phyloP scores from a whole-genome alignment of 2,797 vertebrate genomes.

The Microhierax caerulescens region DNA sequence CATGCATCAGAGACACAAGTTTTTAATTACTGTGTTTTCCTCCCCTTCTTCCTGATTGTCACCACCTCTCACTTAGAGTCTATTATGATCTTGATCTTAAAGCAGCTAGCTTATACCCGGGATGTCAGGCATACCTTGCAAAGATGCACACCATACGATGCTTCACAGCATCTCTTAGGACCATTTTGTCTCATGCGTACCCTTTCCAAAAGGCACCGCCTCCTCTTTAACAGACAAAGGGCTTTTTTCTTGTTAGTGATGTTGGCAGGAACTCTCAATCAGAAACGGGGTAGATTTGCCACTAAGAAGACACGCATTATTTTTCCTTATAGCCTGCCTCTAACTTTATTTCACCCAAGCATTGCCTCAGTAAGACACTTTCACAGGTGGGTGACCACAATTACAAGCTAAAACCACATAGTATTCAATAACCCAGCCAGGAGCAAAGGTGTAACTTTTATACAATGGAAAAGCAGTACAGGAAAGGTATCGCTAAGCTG shows the following conservation, averaged over 20 bases:
- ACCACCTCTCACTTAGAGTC: neutral
- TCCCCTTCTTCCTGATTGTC: neutral
- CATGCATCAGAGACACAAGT: neutral
- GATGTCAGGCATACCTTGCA: neutral
- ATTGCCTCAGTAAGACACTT: neutral
- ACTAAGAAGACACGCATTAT: neutral
- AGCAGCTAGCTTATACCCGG: neutral
- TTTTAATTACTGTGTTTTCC: neutral
- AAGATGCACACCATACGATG: fast-evolving
- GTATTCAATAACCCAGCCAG: neutral
- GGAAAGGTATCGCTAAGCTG: neutral
- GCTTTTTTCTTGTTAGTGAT: neutral
- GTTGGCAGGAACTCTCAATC: neutral
- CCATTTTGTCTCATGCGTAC: neutral
- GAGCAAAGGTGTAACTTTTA: neutral
- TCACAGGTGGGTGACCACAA: neutral
- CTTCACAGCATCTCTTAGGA: neutral
- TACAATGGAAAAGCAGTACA: neutral
- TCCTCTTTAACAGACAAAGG: neutral
- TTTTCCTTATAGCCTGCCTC: neutral
- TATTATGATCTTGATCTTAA: neutral
- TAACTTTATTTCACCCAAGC: neutral
- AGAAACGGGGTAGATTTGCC: neutral
- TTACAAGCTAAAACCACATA: neutral
- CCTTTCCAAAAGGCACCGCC: neutral